These are phyloP conservation scores for Chaunax sp. DNA, from an alignment of 2,797 vertebrate genomes.

Conservation along the genomic window DNA sequence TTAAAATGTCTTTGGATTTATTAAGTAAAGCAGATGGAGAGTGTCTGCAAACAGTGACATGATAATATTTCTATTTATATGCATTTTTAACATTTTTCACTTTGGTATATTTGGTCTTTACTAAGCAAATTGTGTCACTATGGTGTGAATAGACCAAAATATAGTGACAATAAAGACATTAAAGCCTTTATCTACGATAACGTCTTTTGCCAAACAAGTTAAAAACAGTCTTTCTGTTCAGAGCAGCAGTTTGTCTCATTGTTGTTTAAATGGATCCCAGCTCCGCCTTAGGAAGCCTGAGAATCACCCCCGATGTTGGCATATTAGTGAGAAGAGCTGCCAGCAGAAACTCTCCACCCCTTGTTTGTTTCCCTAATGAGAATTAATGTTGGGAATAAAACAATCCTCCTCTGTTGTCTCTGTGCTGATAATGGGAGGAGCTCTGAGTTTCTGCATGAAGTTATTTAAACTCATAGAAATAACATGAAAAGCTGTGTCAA, in stretches of 20 bases:
- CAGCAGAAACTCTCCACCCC: conserved; percentile 43
- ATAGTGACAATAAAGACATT: background rate
- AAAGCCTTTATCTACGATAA: background rate
- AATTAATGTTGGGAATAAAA: conserved; percentile 37
- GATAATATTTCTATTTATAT: background rate
- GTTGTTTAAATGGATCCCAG: conserved; percentile 19
- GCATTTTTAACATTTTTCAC: no score
- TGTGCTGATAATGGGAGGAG: conserved; percentile 1
- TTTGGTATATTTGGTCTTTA: background rate
- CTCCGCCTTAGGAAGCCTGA: conserved; percentile 4
- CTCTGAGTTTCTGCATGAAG: no score
- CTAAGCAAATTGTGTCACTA: no score
- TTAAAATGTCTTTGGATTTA: background rate
- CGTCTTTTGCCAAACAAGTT: background rate
- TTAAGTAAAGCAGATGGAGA: background rate
- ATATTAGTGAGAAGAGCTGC: conserved; percentile 33
- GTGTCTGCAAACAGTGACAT: background rate
- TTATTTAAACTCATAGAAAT: no score
- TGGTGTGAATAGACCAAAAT: background rate
- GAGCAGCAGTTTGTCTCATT: conserved; percentile 5
- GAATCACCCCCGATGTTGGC: conserved; percentile 39
- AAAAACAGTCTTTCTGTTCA: background rate
- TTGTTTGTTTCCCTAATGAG: conserved; percentile 69
- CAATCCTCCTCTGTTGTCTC: conserved; percentile 35
- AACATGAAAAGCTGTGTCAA: no score